Base-by-base conservation (phyloP, 2,888 invertebrate species). In the Seira ritae region DNA sequence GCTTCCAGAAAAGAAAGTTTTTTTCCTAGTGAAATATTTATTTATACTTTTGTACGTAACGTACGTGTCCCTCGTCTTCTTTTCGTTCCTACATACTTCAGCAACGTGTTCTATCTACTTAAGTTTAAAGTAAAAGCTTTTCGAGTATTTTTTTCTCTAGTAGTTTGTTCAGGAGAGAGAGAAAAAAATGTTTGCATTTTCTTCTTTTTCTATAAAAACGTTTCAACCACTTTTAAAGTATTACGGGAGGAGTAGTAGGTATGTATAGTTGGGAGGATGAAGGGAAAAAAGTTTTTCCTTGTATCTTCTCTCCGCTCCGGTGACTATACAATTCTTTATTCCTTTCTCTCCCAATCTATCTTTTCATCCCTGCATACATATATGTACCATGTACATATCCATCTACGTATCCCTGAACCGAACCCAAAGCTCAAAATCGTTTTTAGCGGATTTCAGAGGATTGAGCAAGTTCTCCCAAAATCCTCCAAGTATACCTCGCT, bases 401-500 rank as follows among this genome's bases (percentile, higher is more conserved):
- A 42, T 42, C n/a, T n/a, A n/a, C n/a, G n/a, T n/a, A n/a, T n/a
- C n/a, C n/a, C n/a, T n/a, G n/a, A n/a, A n/a, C n/a, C 20, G 1
- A 62, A 62, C 31, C 31, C 24, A 31, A 74, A 70, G 71, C 82
- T 76, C 72, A 81, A 62, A 86, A 84, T 84, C 84, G 83, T 83
- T 83, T 62, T 83, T 83, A 83, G 78, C 83, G 83, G 83, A 83
- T 83, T 62, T 78, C 78, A 78, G 71, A 71, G 82, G 83, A 83
- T 83, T 83, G 72, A 73, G 62, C 72, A 83, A 83, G 72, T 83
- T 83, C 73, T 69, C 74, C 50, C 46, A 76, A 77, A 82, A 62
- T 37, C 60, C 74, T 50, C 24, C 19, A 31, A 31, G 31, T 31
- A 31, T 31, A 31, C 31, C 31, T 31, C 31, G 37, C 73, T 67